phyloP scores from a whole-genome alignment of 2,113 vertebrate species.

The Otis tarda region DNA sequence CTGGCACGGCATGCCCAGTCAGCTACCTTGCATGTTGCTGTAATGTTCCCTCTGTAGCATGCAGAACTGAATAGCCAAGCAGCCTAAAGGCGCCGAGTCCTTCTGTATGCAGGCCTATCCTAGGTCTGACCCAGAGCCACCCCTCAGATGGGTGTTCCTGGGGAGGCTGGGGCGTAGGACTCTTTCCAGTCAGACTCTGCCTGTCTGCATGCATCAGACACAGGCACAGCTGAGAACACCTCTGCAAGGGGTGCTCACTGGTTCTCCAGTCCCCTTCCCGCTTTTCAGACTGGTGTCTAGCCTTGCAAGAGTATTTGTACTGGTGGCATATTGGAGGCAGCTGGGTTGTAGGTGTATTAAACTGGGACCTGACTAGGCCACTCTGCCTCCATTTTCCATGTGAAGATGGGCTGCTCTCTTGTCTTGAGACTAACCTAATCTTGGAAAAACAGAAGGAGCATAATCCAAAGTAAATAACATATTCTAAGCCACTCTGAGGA shows the following conservation, averaged over 20 bases:
- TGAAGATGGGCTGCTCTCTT: background rate
- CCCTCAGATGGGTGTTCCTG: background rate
- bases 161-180: background rate
- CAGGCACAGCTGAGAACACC: background rate
- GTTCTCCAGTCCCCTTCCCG: background rate
- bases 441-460: background rate
- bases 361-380: background rate
- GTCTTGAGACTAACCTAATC: background rate
- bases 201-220: background rate
- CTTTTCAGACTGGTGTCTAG: background rate
- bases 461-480: background rate
- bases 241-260: background rate
- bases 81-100: background rate
- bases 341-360: background rate
- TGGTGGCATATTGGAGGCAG: background rate
- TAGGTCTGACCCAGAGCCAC: background rate
- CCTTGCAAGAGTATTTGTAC: background rate
- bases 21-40: background rate
- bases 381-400: background rate
- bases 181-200: background rate
- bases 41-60: background rate
- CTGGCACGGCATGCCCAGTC: background rate
- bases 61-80: background rate
- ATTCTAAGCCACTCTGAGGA: background rate
- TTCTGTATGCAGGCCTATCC: background rate